These are phyloP conservation scores for Seira ritae DNA, from an alignment of 2,888 invertebrate species.

Conservation along the genomic window DNA sequence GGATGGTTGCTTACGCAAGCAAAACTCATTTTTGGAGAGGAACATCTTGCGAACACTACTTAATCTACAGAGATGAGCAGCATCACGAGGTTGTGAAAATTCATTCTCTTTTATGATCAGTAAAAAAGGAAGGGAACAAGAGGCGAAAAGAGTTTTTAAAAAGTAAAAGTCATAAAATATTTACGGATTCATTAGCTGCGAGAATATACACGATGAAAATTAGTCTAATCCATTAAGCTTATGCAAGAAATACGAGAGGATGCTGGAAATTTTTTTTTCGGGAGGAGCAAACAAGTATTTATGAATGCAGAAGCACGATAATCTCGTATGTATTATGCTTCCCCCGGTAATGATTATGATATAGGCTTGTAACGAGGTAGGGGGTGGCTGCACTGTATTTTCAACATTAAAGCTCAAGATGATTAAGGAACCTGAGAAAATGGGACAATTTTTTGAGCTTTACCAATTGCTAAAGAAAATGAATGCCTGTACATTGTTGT, in stretches of 20 bases:
- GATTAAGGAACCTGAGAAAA: too few species aligned
- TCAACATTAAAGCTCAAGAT: too few species aligned
- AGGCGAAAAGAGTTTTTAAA: constrained; percentile 37
- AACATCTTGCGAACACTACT: constrained; percentile 13
- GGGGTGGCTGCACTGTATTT: too few species aligned
- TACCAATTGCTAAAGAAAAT: too few species aligned
- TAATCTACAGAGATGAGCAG: constrained; percentile 39
- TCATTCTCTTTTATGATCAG: constrained; percentile 46
- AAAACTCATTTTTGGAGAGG: constrained; percentile 19
- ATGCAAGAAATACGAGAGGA: not conserved
- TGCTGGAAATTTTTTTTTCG: not conserved
- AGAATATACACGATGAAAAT: constrained; percentile 69
- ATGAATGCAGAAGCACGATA: constrained; percentile 1
- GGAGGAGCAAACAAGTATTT: not conserved
- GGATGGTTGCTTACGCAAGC: constrained; percentile 9
- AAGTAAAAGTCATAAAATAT: constrained; percentile 69
- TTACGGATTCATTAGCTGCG: constrained; percentile 71
- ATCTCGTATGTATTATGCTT: not conserved
- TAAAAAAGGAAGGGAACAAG: constrained; percentile 36
- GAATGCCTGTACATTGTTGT: too few species aligned
- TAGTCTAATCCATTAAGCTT: constrained; percentile 72
- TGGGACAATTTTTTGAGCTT: too few species aligned
- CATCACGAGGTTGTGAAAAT: constrained; percentile 46
- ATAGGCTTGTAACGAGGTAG: too few species aligned
- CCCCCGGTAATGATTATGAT: constrained; percentile 17